These are phyloP conservation scores for Heliangelus exortis DNA, from an alignment of 2,797 vertebrate species.

Conservation along the genomic window DNA sequence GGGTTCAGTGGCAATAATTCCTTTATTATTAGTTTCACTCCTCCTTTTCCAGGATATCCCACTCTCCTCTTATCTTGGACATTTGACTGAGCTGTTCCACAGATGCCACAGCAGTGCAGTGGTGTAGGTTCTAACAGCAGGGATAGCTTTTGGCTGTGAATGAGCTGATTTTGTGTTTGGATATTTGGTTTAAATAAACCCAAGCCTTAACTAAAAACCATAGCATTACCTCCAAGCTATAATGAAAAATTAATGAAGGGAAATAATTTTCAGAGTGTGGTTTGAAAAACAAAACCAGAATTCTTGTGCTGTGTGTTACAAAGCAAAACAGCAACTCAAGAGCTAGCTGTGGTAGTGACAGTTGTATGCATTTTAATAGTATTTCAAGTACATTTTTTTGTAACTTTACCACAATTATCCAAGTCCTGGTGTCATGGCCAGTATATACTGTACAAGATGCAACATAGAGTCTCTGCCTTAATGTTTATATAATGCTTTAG, in stretches of 20 bases:
- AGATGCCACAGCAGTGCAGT: neutral
- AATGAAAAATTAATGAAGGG: neutral
- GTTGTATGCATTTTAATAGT: neutral
- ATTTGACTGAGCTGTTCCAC: neutral
- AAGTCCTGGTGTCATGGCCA: neutral
- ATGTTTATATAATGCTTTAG: neutral
- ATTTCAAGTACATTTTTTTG: neutral
- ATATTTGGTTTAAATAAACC: neutral
- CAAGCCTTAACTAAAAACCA: neutral
- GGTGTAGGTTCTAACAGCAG: neutral
- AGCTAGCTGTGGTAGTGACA: neutral
- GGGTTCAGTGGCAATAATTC: neutral
- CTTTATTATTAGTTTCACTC: neutral
- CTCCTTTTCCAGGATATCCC: neutral
- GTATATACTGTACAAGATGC: neutral
- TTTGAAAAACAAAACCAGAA: neutral
- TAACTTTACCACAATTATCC: neutral
- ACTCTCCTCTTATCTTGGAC: neutral
- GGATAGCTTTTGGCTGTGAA: neutral
- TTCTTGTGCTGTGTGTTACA: neutral
- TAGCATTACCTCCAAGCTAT: neutral
- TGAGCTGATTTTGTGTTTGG: neutral
- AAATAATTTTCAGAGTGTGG: neutral
- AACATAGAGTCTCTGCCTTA: neutral
- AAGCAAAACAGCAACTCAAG: neutral